Evolutionary conservation across 2,888 invertebrate species (phyloP), one percentile per base, ranked within the genome.

Genomic region (Rutpela maculata): DNA sequence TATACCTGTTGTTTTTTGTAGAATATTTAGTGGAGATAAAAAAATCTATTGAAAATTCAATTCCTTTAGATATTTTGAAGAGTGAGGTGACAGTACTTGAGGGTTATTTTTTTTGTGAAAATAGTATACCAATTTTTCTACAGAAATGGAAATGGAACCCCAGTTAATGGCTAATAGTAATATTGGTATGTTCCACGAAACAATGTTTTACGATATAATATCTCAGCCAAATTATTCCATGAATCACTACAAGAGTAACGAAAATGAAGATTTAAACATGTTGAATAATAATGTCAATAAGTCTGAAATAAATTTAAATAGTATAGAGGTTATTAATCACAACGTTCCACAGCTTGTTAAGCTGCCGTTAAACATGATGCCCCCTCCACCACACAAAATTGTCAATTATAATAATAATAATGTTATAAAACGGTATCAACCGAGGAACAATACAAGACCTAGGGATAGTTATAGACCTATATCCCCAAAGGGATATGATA

Each of bases 401-500:
- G 80, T 76, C 76, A 79, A 75, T 78, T 78, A 78, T 56, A 75
- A 65, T 56, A 74, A 74, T 56, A 75, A 76, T 66, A 80, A 71
- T 65, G 74, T 72, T 17, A 69, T 78, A 22, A 78, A 78, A 62
- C 66, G 78, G 56, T 81, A 81, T 56, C 81, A 80, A 18, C 79
- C 81, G 15, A 79, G 76, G 66, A 74, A 80, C 18, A 72, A 43
- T 22, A 69, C 77, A 15, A 78, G 75, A 55, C 66, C 74, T 11
- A 57, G 81, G 70, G 80, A 82, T 57, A 80, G 68, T 75, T 81
- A 78, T 63, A 78, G 82, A 66, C 78, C 83, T 57, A 80, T 81
- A 35, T 83, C 83, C 10, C 83, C 83, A 18, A 82, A 77, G 70
- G 82, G 78, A 50, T 83, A 80, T 68, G 83, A 83, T 17, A 81